Conservation (phyloP, 53 echinoderm and acorn worm species). For the Echinarachnius parma region DNA sequence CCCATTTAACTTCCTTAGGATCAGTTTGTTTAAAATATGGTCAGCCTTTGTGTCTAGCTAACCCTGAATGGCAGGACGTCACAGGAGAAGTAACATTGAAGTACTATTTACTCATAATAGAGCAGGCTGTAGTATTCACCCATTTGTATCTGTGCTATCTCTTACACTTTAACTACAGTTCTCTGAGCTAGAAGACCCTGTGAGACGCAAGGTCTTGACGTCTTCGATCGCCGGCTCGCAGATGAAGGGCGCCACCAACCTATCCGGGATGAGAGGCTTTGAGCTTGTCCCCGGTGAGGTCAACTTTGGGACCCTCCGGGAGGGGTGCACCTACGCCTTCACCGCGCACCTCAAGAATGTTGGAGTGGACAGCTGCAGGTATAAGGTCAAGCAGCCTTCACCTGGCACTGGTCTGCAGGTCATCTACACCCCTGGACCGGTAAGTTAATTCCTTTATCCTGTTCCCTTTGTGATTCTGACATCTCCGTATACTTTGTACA, state of each 20-base stretch:
- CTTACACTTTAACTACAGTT: slow-evolving; percentile 55
- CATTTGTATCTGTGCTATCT: too few relatives aligned
- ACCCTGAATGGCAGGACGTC: too few relatives aligned
- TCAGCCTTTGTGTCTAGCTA: too few relatives aligned
- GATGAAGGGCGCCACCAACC: slow-evolving; percentile 52
- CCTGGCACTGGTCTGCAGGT: slow-evolving; percentile 91
- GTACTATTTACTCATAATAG: too few relatives aligned
- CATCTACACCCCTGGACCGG: slow-evolving; percentile 92
- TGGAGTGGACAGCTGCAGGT: slow-evolving; percentile 89
- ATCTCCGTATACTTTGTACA: too few relatives aligned
- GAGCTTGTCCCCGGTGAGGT: slow-evolving; percentile 92
- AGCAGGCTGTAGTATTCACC: too few relatives aligned
- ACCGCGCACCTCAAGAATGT: slow-evolving; percentile 84
- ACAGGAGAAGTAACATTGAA: too few relatives aligned
- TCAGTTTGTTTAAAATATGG: too few relatives aligned
- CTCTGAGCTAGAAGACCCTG: slow-evolving; percentile 81
- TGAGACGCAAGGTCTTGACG: slow-evolving; percentile 80
- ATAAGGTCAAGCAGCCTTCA: slow-evolving; percentile 94
- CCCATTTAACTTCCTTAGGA: too few relatives aligned
- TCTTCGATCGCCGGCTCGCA: slow-evolving; percentile 84
- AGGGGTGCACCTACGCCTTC: slow-evolving; percentile 96
- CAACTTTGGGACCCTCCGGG: slow-evolving; percentile 80
- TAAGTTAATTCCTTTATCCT: too few relatives aligned
- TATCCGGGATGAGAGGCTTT: slow-evolving; percentile 87
- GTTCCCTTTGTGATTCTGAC: neutral